Base-by-base conservation (phyloP, 2,797 vertebrate species). In the Calcarius lapponicus region DNA sequence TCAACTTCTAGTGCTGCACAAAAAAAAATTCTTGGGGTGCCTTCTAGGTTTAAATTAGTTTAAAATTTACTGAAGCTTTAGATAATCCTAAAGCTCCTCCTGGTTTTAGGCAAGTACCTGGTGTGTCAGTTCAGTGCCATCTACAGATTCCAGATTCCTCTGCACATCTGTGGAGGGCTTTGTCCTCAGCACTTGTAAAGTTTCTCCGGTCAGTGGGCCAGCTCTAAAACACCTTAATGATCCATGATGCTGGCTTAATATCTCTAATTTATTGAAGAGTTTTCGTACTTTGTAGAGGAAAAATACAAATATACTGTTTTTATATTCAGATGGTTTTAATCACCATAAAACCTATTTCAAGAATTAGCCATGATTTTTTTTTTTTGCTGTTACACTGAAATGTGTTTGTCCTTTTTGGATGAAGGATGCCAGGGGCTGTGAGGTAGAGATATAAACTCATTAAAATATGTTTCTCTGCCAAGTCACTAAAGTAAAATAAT, bases 131-230 rank as follows among this genome's bases (percentile, higher is more conserved):
- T 93, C 90, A 92, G 81, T 94, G 95, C 80, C 74, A 82, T 57
- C 74, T 89, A 17, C 70, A 92, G 67, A 90, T 79, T 88, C 8
- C 80, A 92, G 71, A 89, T 80, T 15, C 36, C 31, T 81, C 56
- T 85, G 64, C 67, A 14, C 11, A 1, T 40, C 6, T 20, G 16
- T 40, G 12, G 17, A 58, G 26, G 13, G 32, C 31, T 75, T 90
- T 75, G 48, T 40, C 29, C 69, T 51, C 45, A 38, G 10, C 66
- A 25, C 14, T 9, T 62, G 21, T 13, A 2, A 65, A 69, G 38
- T 29, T 73, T 29, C 45, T 73, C 16, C 51, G 88, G 17, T 53
- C 34, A 21, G 4, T 51, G 26, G 9, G 7, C 20, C 34, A 65
- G 24, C 70, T 72, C n/a, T 57, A 7, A 58, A 80, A 67, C 71